Conservation (phyloP, 1,140 invertebrate genomes). For the Drosophila sucinea region DNA sequence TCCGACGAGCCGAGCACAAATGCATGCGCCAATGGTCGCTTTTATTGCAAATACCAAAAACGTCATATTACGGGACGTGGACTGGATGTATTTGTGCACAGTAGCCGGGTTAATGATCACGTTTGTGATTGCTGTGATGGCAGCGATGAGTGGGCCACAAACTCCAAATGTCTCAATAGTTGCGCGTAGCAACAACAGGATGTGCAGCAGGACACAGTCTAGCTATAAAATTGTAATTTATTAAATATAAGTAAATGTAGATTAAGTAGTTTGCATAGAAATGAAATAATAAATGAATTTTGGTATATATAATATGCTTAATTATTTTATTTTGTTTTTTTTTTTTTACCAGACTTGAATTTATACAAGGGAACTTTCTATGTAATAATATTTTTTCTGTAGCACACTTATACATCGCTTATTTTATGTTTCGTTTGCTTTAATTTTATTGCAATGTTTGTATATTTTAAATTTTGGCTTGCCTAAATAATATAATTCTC, state of each 20-base stretch:
- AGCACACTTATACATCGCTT: slow-evolving; percentile 24
- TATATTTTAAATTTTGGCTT: slow-evolving; percentile 44
- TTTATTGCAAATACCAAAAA: slow-evolving; percentile 86
- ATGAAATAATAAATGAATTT: slow-evolving; percentile 16
- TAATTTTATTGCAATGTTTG: slow-evolving; percentile 24
- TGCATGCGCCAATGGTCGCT: slow-evolving; percentile 92
- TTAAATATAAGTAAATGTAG: slow-evolving; percentile 36
- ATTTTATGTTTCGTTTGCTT: slow-evolving; percentile 7
- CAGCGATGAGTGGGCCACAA: slow-evolving; percentile 87
- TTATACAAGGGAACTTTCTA: slow-evolving; percentile 61
- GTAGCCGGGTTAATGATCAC: slow-evolving; percentile 93
- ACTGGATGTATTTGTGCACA: slow-evolving; percentile 82
- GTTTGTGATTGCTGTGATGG: slow-evolving; percentile 96
- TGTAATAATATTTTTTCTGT: slow-evolving; percentile 34
- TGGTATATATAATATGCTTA: slow-evolving; percentile 42
- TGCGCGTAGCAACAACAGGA: slow-evolving; percentile 62
- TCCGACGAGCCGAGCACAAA: slow-evolving; percentile 96
- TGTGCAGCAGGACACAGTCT: slow-evolving; percentile 54
- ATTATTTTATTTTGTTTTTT: slow-evolving; percentile 49
- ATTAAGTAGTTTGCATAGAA: slow-evolving; percentile 65
- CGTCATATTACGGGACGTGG: slow-evolving; percentile 82
- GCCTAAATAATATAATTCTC: slow-evolving; percentile 26
- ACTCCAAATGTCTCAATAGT: slow-evolving; percentile 57
- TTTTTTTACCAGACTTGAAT: slow-evolving; percentile 51
- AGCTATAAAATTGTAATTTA: slow-evolving; percentile 68